phyloP scores from a whole-genome alignment of 2,888 invertebrate species.

The Sphinx pinastri region DNA sequence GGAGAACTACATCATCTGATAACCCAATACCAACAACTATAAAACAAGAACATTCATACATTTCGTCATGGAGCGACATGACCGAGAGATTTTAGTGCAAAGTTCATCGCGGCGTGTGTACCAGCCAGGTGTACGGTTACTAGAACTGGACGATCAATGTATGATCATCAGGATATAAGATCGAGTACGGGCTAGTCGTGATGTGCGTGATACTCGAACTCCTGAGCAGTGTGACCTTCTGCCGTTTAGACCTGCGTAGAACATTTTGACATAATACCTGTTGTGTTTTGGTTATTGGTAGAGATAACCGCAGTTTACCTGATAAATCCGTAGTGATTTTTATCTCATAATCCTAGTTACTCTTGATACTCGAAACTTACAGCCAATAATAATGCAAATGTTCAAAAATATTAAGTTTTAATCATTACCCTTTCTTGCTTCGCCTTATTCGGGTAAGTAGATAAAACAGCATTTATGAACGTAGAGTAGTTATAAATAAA shows the following conservation, averaged over 20 bases:
- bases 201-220: conserved; percentile 30
- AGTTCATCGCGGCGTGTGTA: conserved; percentile 40
- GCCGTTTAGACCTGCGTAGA: neutral
- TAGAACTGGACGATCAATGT: conserved; percentile 41
- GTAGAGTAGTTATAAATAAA: no score
- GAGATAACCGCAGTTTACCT: no score
- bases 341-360: no score
- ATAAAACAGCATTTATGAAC: no score
- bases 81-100: conserved; percentile 49
- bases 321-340: no score
- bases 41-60: neutral
- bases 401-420: no score
- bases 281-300: no score
- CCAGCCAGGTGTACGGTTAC: conserved; percentile 32
- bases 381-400: no score
- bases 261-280: neutral
- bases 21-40: neutral
- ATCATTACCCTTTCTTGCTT: no score
- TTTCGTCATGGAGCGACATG: conserved; percentile 45
- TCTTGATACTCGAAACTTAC: no score
- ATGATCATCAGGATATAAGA: conserved; percentile 36
- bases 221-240: neutral
- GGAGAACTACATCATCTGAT: neutral
- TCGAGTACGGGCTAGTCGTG: conserved; percentile 28
- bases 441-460: no score